Percentiles rank a stretch among this genome's conserved stretches.
Conservation (phyloP, 2,113 vertebrate species). For the Halcyon malimbica region DNA sequence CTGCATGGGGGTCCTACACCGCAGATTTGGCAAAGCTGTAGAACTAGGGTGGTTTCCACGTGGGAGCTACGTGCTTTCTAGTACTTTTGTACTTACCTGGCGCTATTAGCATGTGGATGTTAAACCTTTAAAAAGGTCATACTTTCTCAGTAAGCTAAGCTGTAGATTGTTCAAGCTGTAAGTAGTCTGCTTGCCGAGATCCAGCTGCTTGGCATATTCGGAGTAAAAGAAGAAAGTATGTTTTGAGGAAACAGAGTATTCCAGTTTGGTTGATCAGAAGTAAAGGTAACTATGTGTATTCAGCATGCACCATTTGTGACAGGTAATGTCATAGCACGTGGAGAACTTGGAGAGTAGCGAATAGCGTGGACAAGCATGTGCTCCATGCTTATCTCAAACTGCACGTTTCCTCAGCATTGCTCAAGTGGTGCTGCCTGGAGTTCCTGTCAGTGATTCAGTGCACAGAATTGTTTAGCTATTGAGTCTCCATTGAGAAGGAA, state of each 20-base stretch:
- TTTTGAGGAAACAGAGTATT: neutral
- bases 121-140: neutral
- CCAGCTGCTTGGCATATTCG: neutral
- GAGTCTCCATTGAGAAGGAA: conserved; percentile 24
- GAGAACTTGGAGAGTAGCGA: neutral
- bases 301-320: neutral
- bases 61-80: neutral
- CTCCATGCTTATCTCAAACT: neutral
- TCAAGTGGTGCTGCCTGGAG: neutral
- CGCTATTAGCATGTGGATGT: neutral
- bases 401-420: neutral
- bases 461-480: neutral
- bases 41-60: neutral
- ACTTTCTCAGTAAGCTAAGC: neutral
- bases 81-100: neutral
- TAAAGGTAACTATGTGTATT: neutral
- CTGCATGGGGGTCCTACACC: neutral
- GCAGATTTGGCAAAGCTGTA: neutral
- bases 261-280: neutral
- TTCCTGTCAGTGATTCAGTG: neutral
- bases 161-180: neutral
- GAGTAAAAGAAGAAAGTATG: neutral
- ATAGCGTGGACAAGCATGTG: neutral
- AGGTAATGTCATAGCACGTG: neutral
- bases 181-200: neutral